Percentiles rank a stretch among this genome's conserved stretches.
Evolutionary conservation across 2,113 vertebrate species (phyloP).

Genomic region (Cercopithecus mona): DNA sequence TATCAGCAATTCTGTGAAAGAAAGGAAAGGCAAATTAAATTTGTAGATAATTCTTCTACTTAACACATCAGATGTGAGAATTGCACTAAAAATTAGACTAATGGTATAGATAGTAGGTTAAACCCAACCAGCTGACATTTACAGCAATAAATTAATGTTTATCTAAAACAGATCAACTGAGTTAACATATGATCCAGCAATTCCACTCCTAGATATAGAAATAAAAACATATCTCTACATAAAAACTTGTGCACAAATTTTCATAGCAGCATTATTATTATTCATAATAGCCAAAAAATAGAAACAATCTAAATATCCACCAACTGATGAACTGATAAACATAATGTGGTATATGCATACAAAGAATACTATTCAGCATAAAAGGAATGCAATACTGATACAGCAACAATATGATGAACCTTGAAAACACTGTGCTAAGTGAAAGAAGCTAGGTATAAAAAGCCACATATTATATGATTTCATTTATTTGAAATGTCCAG

Average conservation of each 20-base stretch:
- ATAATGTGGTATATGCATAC: neutral
- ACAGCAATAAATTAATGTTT: neutral
- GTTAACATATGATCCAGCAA: neutral
- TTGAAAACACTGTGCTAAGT: neutral
- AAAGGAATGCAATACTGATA: neutral
- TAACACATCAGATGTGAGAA: neutral
- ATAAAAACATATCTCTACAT: neutral
- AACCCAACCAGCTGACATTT: neutral
- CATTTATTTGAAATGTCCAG: neutral
- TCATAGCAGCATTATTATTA: neutral
- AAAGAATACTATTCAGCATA: neutral
- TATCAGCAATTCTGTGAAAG: neutral
- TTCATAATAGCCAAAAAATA: neutral
- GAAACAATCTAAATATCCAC: neutral
- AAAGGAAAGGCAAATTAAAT: conserved; percentile 6
- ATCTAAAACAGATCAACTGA: conserved; percentile 32
- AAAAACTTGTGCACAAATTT: conserved; percentile 1
- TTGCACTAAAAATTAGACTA: conserved; percentile 27
- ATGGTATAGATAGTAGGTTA: neutral
- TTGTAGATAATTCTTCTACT: neutral
- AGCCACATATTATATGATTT: neutral
- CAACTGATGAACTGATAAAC: neutral
- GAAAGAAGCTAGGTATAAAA: conserved; percentile 8
- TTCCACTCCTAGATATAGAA: conserved; percentile 26
- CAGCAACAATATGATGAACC: neutral